phyloP scores from a whole-genome alignment of 2,113 vertebrate species.

The Paralichthys olivaceus region DNA sequence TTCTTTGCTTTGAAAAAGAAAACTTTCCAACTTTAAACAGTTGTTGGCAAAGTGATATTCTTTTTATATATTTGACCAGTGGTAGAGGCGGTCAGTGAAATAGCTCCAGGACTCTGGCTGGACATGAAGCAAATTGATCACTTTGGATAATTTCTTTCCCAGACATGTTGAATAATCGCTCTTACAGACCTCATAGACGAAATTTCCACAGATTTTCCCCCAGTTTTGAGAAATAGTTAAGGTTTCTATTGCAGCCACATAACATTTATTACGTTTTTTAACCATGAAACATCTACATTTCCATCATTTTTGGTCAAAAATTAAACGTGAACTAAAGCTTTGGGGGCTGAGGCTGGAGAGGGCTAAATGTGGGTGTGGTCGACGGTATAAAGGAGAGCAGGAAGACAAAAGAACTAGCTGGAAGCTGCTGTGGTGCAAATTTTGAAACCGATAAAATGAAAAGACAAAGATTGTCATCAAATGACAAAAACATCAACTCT shows the following conservation, averaged over 20 bases:
- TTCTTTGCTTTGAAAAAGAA: neutral
- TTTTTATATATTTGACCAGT: neutral
- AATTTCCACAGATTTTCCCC: slow-evolving; percentile 47
- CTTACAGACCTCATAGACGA: neutral
- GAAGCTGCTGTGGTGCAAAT: too few species aligned
- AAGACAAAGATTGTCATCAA: too few species aligned
- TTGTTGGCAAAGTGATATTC: neutral
- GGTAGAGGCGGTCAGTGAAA: neutral
- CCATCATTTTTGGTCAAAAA: slow-evolving; percentile 2
- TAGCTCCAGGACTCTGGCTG: slow-evolving; percentile 39
- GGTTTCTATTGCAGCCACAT: slow-evolving; percentile 18
- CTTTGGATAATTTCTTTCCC: neutral
- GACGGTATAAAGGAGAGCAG: too few species aligned
- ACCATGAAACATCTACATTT: slow-evolving; percentile 14
- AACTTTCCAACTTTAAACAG: neutral
- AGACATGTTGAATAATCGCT: slow-evolving; percentile 13
- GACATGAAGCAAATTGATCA: slow-evolving; percentile 21
- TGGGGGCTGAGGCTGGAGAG: neutral
- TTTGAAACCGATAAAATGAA: too few species aligned
- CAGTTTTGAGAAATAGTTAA: slow-evolving; percentile 33
- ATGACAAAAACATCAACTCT: too few species aligned
- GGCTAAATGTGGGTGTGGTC: slow-evolving; percentile 33
- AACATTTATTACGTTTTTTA: slow-evolving; percentile 13
- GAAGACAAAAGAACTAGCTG: too few species aligned
- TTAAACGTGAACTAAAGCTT: too few species aligned